Conservation (phyloP, 2,797 vertebrate genomes). For the Aulostomus chinensis region DNA sequence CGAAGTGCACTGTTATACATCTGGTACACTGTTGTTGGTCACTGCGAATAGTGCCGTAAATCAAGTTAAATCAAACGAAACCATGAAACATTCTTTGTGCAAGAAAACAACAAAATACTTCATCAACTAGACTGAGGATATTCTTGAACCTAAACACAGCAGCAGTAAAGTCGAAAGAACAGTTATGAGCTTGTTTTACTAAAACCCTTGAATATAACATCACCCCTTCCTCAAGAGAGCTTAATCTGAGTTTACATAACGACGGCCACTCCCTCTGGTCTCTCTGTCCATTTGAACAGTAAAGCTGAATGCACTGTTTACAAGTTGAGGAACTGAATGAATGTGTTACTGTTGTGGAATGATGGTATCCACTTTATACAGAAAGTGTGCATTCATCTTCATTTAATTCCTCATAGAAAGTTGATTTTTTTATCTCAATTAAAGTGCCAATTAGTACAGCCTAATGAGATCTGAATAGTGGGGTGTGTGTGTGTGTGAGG, state of each 20-base stretch:
- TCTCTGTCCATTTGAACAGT: background rate
- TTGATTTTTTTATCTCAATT: constrained; percentile 29
- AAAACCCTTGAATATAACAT: background rate
- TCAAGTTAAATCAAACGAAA: too few relatives aligned
- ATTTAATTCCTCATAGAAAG: constrained; percentile 9
- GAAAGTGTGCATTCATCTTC: background rate
- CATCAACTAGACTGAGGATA: too few relatives aligned
- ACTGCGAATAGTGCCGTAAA: too few relatives aligned
- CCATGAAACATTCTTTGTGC: too few relatives aligned
- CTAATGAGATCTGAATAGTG: constrained; percentile 48
- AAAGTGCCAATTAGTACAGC: constrained; percentile 39
- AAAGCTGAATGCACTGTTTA: too few relatives aligned
- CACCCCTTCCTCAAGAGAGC: constrained; percentile 7
- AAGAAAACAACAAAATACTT: too few relatives aligned
- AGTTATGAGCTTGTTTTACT: too few relatives aligned
- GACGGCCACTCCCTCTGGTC: constrained; percentile 1
- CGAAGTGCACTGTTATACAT: too few relatives aligned
- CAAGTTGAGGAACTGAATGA: too few relatives aligned
- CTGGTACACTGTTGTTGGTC: too few relatives aligned
- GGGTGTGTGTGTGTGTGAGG: background rate
- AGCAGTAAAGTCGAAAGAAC: too few relatives aligned
- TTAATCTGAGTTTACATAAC: constrained; percentile 41
- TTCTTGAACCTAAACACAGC: too few relatives aligned
- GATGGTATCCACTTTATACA: background rate
- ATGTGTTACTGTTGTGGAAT: background rate